phyloP scores from a whole-genome alignment of 2,888 invertebrate species.

The Epinotia demarniana region DNA sequence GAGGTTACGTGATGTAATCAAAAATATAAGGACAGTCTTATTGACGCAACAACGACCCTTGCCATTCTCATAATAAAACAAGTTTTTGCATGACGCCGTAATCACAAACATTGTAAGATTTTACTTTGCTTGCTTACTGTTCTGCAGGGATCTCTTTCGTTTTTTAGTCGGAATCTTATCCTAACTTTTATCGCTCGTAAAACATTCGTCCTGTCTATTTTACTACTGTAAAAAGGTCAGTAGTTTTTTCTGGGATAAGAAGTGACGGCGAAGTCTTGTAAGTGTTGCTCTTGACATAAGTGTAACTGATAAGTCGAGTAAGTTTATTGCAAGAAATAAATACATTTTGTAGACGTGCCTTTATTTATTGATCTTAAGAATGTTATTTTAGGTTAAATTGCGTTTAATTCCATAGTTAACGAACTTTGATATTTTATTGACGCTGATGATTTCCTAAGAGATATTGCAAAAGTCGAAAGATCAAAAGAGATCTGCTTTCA shows the following conservation, averaged over 20 bases:
- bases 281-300: not conserved
- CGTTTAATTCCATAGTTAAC: too few relatives aligned
- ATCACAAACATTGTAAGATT: not conserved
- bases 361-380: too few relatives aligned
- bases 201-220: slow-evolving; percentile 1
- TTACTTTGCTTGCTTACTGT: slow-evolving; percentile 1
- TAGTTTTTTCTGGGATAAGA: not conserved
- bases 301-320: too few relatives aligned
- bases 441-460: too few relatives aligned
- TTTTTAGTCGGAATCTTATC: not conserved
- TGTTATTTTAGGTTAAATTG: too few relatives aligned
- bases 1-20: slow-evolving; percentile 5
- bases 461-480: too few relatives aligned
- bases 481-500: too few relatives aligned
- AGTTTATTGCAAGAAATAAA: too few relatives aligned
- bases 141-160: not conserved
- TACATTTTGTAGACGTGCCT: too few relatives aligned
- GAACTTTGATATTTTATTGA: too few relatives aligned
- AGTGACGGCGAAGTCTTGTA: not conserved
- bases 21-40: not conserved
- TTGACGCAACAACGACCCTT: slow-evolving; percentile 4
- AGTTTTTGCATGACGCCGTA: not conserved
- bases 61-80: not conserved
- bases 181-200: slow-evolving; percentile 12
- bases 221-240: slow-evolving; percentile 16